A percentile compares a stretch with the other conserved stretches of the same genome.
Evolutionary conservation across 2,797 vertebrate species (phyloP).

Genomic region (Urosaurus nigricauda): DNA sequence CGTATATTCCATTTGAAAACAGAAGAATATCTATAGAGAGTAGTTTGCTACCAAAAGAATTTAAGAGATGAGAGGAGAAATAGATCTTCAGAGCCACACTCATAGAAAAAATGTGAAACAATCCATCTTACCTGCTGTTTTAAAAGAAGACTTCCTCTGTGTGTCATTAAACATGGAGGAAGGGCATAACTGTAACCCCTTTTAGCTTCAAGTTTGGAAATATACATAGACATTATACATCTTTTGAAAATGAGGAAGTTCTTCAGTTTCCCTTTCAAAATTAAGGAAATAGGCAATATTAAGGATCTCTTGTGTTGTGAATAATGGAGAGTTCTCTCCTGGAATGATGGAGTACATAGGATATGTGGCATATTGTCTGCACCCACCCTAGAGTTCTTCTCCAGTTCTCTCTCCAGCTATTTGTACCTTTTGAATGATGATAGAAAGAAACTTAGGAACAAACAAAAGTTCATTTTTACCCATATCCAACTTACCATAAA

Average conservation of each 20-base stretch:
- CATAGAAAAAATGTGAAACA: background rate
- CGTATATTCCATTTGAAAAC: background rate
- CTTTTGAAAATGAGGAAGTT: background rate
- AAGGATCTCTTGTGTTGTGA: too few species aligned
- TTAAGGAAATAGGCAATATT: background rate
- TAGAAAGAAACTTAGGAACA: background rate
- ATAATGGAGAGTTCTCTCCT: background rate
- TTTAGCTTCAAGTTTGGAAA: background rate
- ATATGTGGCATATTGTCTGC: background rate
- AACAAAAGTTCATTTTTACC: background rate
- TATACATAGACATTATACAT: background rate
- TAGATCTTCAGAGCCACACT: background rate
- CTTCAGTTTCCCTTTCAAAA: background rate
- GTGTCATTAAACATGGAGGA: background rate
- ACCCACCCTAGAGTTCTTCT: background rate
- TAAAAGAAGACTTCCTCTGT: background rate
- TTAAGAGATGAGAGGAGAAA: background rate
- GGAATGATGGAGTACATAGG: background rate
- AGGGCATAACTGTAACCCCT: background rate
- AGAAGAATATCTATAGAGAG: too few species aligned
- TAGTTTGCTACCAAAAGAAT: background rate
- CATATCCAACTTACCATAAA: background rate
- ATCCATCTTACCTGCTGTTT: background rate
- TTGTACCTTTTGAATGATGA: background rate
- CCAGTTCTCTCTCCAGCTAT: background rate